These are phyloP conservation scores for Gisinianus flammeolus DNA, from an alignment of 2,888 invertebrate genomes.

Conservation along the genomic window DNA sequence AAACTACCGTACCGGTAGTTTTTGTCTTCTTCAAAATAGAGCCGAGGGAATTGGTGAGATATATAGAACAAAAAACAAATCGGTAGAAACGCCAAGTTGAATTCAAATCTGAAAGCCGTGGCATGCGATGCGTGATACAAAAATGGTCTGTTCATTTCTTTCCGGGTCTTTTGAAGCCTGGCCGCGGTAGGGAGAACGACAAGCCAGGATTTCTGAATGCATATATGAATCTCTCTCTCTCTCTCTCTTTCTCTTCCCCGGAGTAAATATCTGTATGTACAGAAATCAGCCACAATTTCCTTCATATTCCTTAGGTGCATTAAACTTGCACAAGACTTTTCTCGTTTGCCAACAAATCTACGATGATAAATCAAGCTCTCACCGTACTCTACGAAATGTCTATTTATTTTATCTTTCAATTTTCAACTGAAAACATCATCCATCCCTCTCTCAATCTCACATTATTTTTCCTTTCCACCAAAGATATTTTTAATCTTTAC, in stretches of 20 bases:
- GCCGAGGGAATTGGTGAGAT: background rate
- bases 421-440: too few species aligned
- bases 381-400: background rate
- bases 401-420: conserved; percentile 35
- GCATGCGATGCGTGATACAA: background rate
- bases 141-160: conserved; percentile 11
- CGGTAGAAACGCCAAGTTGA: background rate
- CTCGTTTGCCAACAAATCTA: conserved; percentile 9
- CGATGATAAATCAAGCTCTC: conserved; percentile 20
- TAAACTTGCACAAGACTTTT: conserved; percentile 9
- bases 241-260: background rate
- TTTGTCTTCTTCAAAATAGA: background rate
- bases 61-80: background rate
- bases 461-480: background rate
- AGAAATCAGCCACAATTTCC: too few species aligned
- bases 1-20: background rate
- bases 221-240: background rate
- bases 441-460: background rate
- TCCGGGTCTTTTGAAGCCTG: conserved; percentile 18
- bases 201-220: background rate
- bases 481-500: background rate
- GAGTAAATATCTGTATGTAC: background rate
- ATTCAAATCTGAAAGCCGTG: background rate
- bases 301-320: conserved; percentile 1
- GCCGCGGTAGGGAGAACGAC: background rate